Conservation (phyloP, 2,888 invertebrate species). For the Amitus sp. region DNA sequence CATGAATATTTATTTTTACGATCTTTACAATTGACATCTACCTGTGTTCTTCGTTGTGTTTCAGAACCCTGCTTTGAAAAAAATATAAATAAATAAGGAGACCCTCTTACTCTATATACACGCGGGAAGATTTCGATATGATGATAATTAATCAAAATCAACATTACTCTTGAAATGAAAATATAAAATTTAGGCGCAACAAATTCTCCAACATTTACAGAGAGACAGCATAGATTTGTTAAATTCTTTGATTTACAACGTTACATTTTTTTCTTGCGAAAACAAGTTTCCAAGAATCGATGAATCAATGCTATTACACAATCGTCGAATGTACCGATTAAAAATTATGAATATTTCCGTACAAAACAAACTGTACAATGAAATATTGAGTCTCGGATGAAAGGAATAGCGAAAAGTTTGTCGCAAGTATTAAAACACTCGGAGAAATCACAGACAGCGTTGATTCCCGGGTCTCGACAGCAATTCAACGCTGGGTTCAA, state of each 20-base stretch:
- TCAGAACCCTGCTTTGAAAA: constrained; percentile 34
- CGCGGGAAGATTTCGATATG: no score
- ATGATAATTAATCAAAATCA: neutral
- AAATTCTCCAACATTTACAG: no score
- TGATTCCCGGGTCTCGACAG: no score
- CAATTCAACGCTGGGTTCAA: no score
- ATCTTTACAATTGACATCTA: constrained; percentile 61
- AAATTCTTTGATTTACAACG: no score
- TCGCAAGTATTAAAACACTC: constrained; percentile 56
- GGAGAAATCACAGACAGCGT: constrained; percentile 59
- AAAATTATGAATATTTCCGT: neutral
- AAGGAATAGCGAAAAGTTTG: constrained; percentile 21
- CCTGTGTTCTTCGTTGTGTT: constrained; percentile 61
- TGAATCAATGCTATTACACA: no score
- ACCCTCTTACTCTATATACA: constrained; percentile 8
- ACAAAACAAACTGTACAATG: neutral
- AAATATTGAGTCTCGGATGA: neutral
- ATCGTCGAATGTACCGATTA: neutral
- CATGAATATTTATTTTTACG: no score
- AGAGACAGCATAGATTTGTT: no score
- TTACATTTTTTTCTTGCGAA: no score
- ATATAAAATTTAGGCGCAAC: no score
- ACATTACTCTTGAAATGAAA: no score
- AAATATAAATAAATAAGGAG: constrained; percentile 24
- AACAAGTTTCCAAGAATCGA: no score